Conservation (phyloP, 1,140 invertebrate species). For the Acyrthosiphon pisum region DNA sequence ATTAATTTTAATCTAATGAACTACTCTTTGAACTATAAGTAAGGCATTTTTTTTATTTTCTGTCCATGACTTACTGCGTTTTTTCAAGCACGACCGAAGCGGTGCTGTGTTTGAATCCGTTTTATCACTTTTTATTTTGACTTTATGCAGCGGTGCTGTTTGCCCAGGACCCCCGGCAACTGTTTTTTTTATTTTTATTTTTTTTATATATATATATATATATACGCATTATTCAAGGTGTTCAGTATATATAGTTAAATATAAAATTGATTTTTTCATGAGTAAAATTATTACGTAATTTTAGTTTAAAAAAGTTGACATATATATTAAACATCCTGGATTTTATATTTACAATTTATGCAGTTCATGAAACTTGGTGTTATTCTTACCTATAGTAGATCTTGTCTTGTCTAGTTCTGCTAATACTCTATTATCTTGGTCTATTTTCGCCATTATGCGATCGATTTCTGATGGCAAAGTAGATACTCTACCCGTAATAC, state of each 20-base stretch:
- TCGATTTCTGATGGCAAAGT: constrained; percentile 74
- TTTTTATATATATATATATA: constrained; percentile 36
- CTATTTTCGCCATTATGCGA: constrained; percentile 92
- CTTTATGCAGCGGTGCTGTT: constrained; percentile 53
- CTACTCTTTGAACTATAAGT: constrained; percentile 40
- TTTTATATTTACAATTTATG: constrained; percentile 37
- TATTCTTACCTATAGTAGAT: constrained; percentile 64
- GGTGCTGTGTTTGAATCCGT: constrained; percentile 55
- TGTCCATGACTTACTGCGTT: constrained; percentile 56
- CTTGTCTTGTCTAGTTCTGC: constrained; percentile 87
- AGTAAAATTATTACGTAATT: neutral
- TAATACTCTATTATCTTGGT: constrained; percentile 84
- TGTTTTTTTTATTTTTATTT: constrained; percentile 43
- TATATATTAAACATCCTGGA: constrained; percentile 47
- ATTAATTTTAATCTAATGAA: constrained; percentile 45
- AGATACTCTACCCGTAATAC: constrained; percentile 17
- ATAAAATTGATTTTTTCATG: neutral
- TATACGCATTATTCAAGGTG: constrained; percentile 29
- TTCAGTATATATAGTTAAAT: constrained; percentile 38
- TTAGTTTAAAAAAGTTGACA: neutral
- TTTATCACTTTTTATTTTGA: constrained; percentile 58
- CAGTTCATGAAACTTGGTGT: neutral
- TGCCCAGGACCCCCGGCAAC: constrained; percentile 55
- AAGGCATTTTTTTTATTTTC: constrained; percentile 52
- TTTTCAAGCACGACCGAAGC: constrained; percentile 57